phyloP scores from a whole-genome alignment of 2,888 invertebrate species.

The Hemistola chrysoprasaria region DNA sequence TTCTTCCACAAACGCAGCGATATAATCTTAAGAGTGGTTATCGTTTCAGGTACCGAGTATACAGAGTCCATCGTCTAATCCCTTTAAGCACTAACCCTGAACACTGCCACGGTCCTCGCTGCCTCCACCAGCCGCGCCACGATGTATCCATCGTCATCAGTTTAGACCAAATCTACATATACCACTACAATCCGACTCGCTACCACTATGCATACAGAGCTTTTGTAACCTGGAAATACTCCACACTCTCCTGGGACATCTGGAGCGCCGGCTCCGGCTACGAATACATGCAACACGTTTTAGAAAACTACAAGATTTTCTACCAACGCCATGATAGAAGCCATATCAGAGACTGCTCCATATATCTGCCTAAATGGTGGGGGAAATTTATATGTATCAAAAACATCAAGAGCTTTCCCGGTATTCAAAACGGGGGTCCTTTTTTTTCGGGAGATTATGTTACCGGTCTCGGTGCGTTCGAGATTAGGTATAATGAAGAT shows the following conservation, averaged over 20 bases:
- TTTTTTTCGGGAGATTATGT: slow-evolving; percentile 29
- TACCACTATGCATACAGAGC: slow-evolving; percentile 38
- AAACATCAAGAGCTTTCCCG: slow-evolving; percentile 35
- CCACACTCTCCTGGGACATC: slow-evolving; percentile 6
- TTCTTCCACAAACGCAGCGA: too few species aligned
- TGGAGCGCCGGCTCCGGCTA: slow-evolving; percentile 48
- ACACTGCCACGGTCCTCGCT: slow-evolving; percentile 54
- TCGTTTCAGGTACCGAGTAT: slow-evolving; percentile 41
- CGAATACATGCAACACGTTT: slow-evolving; percentile 42
- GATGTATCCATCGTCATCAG: slow-evolving; percentile 45
- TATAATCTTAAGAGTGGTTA: neutral
- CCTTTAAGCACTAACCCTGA: slow-evolving; percentile 51
- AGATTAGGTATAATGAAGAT: slow-evolving; percentile 57
- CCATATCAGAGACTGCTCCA: slow-evolving; percentile 43
- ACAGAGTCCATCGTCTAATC: slow-evolving; percentile 41
- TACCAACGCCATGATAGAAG: slow-evolving; percentile 10
- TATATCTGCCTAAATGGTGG: slow-evolving; percentile 56
- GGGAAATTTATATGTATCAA: slow-evolving; percentile 56
- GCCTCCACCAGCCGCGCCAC: slow-evolving; percentile 48
- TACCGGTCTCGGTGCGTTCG: slow-evolving; percentile 52
- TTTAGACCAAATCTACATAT: slow-evolving; percentile 47
- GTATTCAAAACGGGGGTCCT: slow-evolving; percentile 50
- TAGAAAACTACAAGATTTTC: slow-evolving; percentile 52
- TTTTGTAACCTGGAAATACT: slow-evolving; percentile 5
- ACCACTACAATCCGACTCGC: neutral